Conservation (phyloP, 2,113 vertebrate species). For the Alligator sinensis region DNA sequence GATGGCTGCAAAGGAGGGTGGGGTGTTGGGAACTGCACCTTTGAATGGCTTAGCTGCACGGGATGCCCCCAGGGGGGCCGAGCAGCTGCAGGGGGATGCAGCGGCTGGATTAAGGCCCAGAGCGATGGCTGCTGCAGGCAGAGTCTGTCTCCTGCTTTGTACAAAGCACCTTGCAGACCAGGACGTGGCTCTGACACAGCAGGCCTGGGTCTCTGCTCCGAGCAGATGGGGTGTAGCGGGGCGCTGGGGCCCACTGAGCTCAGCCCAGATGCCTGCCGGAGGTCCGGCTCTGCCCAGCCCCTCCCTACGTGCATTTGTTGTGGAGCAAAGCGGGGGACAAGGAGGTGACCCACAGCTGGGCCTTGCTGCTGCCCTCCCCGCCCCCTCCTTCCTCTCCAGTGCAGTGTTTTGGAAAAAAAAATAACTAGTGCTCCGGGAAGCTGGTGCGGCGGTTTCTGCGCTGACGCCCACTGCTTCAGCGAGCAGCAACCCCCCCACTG, state of each 20-base stretch:
- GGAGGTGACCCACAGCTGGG: neutral
- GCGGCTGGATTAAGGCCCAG: neutral
- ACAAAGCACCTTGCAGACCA: neutral
- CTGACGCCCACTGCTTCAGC: neutral
- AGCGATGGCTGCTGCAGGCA: neutral
- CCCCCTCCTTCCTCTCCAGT: neutral
- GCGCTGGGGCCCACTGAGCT: neutral
- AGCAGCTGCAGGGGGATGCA: neutral
- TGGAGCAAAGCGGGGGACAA: neutral
- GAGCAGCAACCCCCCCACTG: neutral
- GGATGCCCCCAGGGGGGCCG: accelerated
- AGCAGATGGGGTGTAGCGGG: too few relatives aligned
- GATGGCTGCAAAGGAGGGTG: too few relatives aligned
- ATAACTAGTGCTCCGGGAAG: neutral
- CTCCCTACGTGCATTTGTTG: neutral
- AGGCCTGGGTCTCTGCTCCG: neutral
- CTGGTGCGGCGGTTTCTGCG: neutral
- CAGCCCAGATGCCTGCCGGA: neutral
- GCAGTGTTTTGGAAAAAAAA: neutral
- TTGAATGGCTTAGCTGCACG: too few relatives aligned
- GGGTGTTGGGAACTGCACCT: too few relatives aligned
- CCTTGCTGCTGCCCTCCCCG: too few relatives aligned
- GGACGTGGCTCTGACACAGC: neutral
- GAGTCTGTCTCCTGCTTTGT: neutral
- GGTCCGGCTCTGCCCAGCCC: neutral